Percentiles rank a stretch among this genome's conserved stretches.
Conservation (phyloP, 2,888 invertebrate genomes). For the Bellardia bayeri region DNA sequence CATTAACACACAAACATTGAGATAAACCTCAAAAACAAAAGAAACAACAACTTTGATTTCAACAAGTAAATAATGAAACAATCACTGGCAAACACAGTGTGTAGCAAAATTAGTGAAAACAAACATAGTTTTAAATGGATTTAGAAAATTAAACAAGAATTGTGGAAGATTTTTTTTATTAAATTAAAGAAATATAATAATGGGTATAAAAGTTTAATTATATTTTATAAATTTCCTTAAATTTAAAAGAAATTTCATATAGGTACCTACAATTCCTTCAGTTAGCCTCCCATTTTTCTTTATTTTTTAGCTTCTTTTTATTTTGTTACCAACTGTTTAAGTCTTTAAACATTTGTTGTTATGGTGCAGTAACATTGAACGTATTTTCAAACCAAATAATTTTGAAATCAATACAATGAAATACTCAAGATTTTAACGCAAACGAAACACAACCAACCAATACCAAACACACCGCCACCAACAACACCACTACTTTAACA, state of each 20-base stretch:
- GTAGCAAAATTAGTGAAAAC: background rate
- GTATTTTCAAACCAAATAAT: conserved; percentile 49
- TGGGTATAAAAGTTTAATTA: too few relatives aligned
- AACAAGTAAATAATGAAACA: conserved; percentile 25
- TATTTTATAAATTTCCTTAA: too few relatives aligned
- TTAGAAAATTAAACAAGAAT: background rate
- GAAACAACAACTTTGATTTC: conserved; percentile 3
- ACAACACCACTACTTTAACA: conserved; percentile 14
- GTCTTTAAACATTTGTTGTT: conserved; percentile 52
- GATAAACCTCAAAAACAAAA: conserved; percentile 51
- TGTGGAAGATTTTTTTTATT: too few relatives aligned
- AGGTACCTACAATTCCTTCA: too few relatives aligned
- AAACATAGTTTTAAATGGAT: background rate
- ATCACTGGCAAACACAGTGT: background rate
- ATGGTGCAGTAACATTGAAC: conserved; percentile 74
- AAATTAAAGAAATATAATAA: too few relatives aligned
- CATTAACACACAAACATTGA: conserved; percentile 73
- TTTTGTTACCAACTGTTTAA: background rate
- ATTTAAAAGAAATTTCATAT: too few relatives aligned
- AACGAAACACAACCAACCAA: conserved; percentile 22
- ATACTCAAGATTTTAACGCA: conserved; percentile 57
- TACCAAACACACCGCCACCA: conserved; percentile 30
- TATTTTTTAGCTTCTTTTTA: background rate
- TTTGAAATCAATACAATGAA: conserved; percentile 74
- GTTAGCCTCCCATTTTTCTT: background rate